Percentiles rank a stretch among this genome's conserved stretches.
Conservation (phyloP, 2,888 invertebrate species). For the Eristalinus sepulchralis region DNA sequence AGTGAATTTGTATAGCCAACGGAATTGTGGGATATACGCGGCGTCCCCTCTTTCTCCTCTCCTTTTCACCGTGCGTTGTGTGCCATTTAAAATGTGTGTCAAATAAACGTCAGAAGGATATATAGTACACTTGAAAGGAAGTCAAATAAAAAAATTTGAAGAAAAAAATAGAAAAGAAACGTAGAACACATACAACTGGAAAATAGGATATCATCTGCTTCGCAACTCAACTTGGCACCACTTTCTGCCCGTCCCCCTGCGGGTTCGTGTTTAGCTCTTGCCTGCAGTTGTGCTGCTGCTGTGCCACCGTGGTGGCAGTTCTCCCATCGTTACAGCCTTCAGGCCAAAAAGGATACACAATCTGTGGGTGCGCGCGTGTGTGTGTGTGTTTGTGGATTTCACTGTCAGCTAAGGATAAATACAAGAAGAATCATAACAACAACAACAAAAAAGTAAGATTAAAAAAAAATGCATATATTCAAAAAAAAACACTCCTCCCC, state of each 20-base stretch:
- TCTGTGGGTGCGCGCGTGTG: conserved; percentile 40
- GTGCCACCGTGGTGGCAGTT: not conserved
- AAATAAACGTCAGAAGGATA: conserved; percentile 68
- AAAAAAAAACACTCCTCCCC: too few species aligned
- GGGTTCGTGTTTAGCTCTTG: not conserved
- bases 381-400: conserved; percentile 10
- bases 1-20: not conserved
- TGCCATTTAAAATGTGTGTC: conserved; percentile 63
- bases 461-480: not conserved
- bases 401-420: conserved; percentile 63
- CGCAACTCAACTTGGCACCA: conserved; percentile 43
- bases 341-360: conserved; percentile 63
- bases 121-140: conserved; percentile 55
- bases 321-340: conserved; percentile 15
- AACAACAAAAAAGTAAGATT: conserved; percentile 15
- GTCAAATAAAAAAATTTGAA: conserved; percentile 23
- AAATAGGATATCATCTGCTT: conserved; percentile 61
- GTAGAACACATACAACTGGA: not conserved
- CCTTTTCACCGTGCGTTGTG: conserved; percentile 26
- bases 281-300: not conserved
- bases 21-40: too few species aligned
- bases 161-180: not conserved
- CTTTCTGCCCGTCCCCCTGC: not conserved
- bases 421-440: conserved; percentile 14
- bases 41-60: conserved; percentile 8